Evolutionary conservation across 2,113 vertebrate genomes (phyloP), one percentile per base, ranked within the genome.

Genomic region (Heptranchias perlo): DNA sequence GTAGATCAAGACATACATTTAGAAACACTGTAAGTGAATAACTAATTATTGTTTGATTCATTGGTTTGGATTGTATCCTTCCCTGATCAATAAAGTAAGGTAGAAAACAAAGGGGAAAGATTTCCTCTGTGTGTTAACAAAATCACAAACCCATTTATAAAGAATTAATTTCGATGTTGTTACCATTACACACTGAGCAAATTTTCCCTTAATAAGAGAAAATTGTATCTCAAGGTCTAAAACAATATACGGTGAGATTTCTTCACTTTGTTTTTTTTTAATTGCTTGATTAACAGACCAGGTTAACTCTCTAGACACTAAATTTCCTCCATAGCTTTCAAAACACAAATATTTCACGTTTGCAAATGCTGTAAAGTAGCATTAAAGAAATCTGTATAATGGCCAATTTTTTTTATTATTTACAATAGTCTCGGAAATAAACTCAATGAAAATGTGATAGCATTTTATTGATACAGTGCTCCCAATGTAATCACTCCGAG

Each of bases 21-120:
- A 18, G 13, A 62, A 92, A 61, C 54, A 92, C 4, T 62, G 89
- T 92, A 21, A 14, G 16, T 21, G 89, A 7, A 92, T 92, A 92
- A 92, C 89, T 92, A 92, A 91, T 58, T 91, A 39, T 92, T 92
- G 31, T 92, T 92, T 58, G 16, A 92, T 92, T n/a, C 54, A 62
- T 62, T 61, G 54, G 35, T 61, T 62, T 61, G 14, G 76, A 39
- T 54, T 62, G 4, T 92, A 62, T 92, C 89, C 89, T 92, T 62
- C n/a, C n/a, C 54, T 62, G 89, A 62, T 92, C 16, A 92, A 18
- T 31, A 31, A 54, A 89, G 49, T 21, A 49, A 5, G 28, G 84
- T 86, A 49, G 49, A 61, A 92, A 8, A 16, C 16, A 89, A 92
- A 39, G 35, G 54, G 14, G 16, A 62, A 92, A 92, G 13, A 61